Base-by-base conservation (phyloP, 1,140 invertebrate genomes). In the Ostrea edulis region DNA sequence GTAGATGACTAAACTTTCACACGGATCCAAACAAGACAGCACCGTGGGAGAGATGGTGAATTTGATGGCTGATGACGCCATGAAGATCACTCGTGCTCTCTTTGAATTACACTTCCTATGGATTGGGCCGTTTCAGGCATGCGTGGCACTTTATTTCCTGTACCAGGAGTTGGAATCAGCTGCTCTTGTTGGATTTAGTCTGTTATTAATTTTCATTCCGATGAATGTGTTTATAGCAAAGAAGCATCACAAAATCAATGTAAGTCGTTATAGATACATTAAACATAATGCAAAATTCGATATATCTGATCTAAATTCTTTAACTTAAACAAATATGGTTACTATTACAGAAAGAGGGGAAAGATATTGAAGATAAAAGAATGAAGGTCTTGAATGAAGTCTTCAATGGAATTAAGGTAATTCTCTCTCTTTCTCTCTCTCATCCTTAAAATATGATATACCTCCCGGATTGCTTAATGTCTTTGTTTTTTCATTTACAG, bases 1-100 rank as follows among this genome's bases (percentile, higher is more conserved):
- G 68, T 35, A 77, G 68, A 77, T 77, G 68, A 35, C 68, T 77
- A 77, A 77, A 77, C 68, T 77, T 77, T 77, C 68, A 12, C 25
- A 77, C 29, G 29, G 12, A 25, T 22, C 68, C 25, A 77, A 77
- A 25, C 22, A 77, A 17, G 68, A 77, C 14, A 29, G 68, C 29
- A 77, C 68, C 29, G 68, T 77, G 9, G 68, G 68, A 2, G 68
- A 77, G 14, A 77, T 77, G 68, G 68, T 77, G 1, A 77, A 77
- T 25, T 12, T 77, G 68, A 77, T 77, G 68, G 22, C 68, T 29
- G 68, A 77, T 77, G 68, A 77, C 25, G 68, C 68, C 25, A 22
- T 14, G 25, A 77, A 25, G 14, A 25, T 77, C 0, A 25, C 14
- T 8, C 68, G 68, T 11, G 22, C 68, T 17, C 22, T 77, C 25